Evolutionary conservation across 2,888 invertebrate species (phyloP).

Genomic region (Cerceris rybyensis): DNA sequence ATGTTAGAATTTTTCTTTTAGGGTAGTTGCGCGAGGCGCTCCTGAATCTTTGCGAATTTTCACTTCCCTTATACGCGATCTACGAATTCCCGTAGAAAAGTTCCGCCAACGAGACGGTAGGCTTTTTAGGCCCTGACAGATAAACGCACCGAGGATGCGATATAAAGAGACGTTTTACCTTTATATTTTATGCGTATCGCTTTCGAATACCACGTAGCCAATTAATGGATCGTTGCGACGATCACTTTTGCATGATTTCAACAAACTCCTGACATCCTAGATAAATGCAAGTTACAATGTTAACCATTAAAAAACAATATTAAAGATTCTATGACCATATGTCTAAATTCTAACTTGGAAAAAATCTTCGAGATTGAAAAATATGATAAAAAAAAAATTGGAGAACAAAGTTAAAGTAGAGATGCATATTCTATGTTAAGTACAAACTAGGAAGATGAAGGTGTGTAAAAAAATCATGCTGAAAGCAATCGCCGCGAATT

Average conservation of each 20-base stretch:
- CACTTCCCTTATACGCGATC: neutral
- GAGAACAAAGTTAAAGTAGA: too few relatives aligned
- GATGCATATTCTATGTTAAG: too few relatives aligned
- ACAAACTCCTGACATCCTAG: neutral
- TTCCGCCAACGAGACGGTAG: slow-evolving; percentile 51
- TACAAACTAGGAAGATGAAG: neutral
- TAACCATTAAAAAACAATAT: too few relatives aligned
- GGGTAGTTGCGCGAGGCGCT: slow-evolving; percentile 28
- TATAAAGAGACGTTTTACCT: slow-evolving; percentile 49
- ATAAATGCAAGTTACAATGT: too few relatives aligned
- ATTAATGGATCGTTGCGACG: slow-evolving; percentile 69
- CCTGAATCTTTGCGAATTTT: slow-evolving; percentile 3
- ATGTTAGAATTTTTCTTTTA: neutral
- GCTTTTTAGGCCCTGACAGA: slow-evolving; percentile 32
- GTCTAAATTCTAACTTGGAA: too few relatives aligned
- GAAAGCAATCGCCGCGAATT: slow-evolving; percentile 33
- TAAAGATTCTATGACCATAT: too few relatives aligned
- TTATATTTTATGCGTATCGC: slow-evolving; percentile 78
- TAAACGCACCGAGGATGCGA: slow-evolving; percentile 37
- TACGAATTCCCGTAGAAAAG: slow-evolving; percentile 42
- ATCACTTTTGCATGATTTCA: slow-evolving; percentile 20
- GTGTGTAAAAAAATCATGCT: slow-evolving; percentile 11
- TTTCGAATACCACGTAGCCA: slow-evolving; percentile 80
- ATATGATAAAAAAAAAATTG: too few relatives aligned
- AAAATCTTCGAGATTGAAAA: too few relatives aligned